Percentiles rank a stretch among this genome's conserved stretches.
These are phyloP conservation scores for Myripristis murdjan DNA, from an alignment of 2,797 vertebrate genomes.

Conservation along the genomic window DNA sequence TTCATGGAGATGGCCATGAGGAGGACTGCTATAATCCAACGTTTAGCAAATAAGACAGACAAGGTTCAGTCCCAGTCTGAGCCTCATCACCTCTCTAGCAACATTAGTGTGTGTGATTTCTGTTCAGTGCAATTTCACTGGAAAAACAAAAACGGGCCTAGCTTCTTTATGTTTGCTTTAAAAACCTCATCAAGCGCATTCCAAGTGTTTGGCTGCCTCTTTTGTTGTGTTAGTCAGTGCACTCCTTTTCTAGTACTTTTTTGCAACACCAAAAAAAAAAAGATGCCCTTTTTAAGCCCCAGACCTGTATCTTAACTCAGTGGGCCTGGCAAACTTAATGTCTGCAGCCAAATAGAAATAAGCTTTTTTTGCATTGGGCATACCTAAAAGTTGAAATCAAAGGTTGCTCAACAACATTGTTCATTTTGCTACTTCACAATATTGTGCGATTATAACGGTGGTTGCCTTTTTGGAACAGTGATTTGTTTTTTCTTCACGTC, in stretches of 20 bases:
- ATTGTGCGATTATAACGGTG: constrained; percentile 73
- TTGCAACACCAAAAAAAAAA: constrained; percentile 48
- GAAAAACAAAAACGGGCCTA: constrained; percentile 19
- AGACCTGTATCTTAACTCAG: constrained; percentile 36
- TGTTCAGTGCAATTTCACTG: constrained; percentile 72
- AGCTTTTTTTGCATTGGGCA: constrained; percentile 70
- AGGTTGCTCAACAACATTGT: constrained; percentile 35
- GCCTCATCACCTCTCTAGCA: constrained; percentile 60
- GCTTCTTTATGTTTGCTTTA: constrained; percentile 77
- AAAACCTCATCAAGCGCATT: constrained; percentile 70
- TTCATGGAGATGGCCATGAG: constrained; percentile 40
- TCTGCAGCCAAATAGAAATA: constrained; percentile 74
- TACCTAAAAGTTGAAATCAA: constrained; percentile 50
- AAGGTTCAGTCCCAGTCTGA: constrained; percentile 40
- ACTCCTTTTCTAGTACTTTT: constrained; percentile 57
- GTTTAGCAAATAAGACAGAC: constrained; percentile 51
- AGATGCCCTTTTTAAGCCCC: constrained; percentile 23
- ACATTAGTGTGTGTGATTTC: constrained; percentile 55
- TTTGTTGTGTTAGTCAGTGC: constrained; percentile 60
- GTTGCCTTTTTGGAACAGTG: constrained; percentile 71
- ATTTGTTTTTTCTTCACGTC: constrained; percentile 34
- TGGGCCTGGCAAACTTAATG: constrained; percentile 41
- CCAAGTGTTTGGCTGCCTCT: constrained; percentile 72
- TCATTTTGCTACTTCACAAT: constrained; percentile 50
- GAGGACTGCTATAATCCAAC: constrained; percentile 57